Evolutionary conservation across 2,888 invertebrate species (phyloP), one percentile per base, ranked within the genome.

Genomic region (Elysia crispata): DNA sequence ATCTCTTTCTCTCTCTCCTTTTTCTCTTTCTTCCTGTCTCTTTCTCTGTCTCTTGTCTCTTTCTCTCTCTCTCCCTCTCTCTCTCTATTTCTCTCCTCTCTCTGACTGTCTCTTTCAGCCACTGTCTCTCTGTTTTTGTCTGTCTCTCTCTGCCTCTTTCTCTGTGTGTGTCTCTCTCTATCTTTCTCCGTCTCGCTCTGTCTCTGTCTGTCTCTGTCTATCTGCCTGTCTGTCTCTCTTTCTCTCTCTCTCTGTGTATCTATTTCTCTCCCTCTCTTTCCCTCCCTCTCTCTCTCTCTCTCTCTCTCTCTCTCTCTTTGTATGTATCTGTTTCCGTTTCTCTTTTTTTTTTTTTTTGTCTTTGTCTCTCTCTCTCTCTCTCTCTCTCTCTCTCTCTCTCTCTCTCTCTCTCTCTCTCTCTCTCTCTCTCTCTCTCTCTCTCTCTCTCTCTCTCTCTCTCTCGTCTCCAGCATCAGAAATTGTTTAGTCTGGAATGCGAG

Each of bases 381-480:
- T 74, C 62, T 60, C n/a, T 74, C 74, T 60, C n/a, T 60, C 62
- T 74, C 15, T 74, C 62, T 60, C 41, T 41, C 41, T 41, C 41
- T 6, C 41, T 41, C 41, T 3, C 41, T 11, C 11, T 30, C 25
- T 23, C 30, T 6, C 30, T 66, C 8, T 66, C 30, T 30, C 30
- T 66, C 6, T 15, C 66, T 66, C 6, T 30, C 30, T 66, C 66
- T 66, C 30, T 30, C 30, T 15, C 25, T 23, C 25, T 23, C 66
- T 15, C 18, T 30, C 18, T 23, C 25, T 66, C 18, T 30, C 18
- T 18, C 30, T 23, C 66, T 66, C 18, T 30, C 3, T 30, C 30
- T 23, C 25, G 1, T 6, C 66, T 23, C 18, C 66, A 41, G 41
- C 41, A 41, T 41, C 41, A 41, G 5, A 41, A 11, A 41, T 41